Percentiles rank a stretch among this genome's conserved stretches.
These are phyloP conservation scores for Microcebus tavaratra DNA, from an alignment of 2,113 vertebrate species.

Conservation along the genomic window DNA sequence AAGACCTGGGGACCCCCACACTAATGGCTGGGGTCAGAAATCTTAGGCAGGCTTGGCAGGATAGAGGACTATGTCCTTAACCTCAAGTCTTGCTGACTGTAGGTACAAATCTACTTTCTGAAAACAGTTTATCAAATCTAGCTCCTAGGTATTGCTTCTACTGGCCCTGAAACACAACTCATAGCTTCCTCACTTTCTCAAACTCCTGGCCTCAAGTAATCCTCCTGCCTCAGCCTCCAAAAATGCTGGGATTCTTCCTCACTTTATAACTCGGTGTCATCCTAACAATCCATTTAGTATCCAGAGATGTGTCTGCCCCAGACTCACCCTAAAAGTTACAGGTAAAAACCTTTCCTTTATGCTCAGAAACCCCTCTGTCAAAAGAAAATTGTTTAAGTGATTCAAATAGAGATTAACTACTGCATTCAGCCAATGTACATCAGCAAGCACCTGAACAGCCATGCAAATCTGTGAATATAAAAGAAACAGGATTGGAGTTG, in stretches of 20 bases:
- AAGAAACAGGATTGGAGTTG: neutral
- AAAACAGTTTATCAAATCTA: neutral
- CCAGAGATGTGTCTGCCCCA: neutral
- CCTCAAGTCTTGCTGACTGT: neutral
- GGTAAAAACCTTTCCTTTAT: slow-evolving; percentile 8
- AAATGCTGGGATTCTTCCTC: neutral
- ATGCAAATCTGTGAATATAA: neutral
- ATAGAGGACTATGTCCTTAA: accelerated
- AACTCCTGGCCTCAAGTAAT: neutral
- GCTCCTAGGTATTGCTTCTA: neutral
- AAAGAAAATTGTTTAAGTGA: slow-evolving; percentile 19
- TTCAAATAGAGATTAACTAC: neutral
- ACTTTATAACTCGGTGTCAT: neutral
- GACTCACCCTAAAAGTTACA: neutral
- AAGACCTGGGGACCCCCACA: neutral
- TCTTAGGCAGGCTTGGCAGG: neutral
- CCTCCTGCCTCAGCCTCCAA: too few species aligned
- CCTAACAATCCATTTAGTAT: neutral
- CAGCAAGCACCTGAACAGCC: neutral
- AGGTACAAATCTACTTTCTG: neutral
- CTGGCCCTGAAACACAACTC: neutral
- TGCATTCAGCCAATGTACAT: neutral
- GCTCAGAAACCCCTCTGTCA: neutral
- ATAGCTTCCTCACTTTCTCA: neutral
- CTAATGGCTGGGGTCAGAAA: neutral